Base-by-base conservation (phyloP, 2,113 vertebrate species). In the Limnothrissa miodon region DNA sequence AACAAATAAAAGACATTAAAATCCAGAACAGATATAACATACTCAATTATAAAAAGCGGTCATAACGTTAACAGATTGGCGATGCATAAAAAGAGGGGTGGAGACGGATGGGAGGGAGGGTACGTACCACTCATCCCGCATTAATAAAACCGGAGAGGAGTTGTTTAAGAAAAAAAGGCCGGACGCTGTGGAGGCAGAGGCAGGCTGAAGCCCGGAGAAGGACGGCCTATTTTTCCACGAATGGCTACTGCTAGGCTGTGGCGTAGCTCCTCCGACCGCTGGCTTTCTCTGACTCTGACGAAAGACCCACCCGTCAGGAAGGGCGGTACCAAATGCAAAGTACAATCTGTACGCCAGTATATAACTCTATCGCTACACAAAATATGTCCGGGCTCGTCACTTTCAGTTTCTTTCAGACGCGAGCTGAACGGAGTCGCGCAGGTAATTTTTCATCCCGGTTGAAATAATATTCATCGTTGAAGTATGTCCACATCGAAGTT, bases 61-160 rank as follows among this genome's bases (percentile, higher is more conserved):
- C 85, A 83, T 90, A 88, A 85, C 86, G 91, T 88, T 82, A 91
- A 91, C 90, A 90, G 92, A 88, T 91, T 78, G 85, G 46, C 81
- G 81, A 70, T 85, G 84, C 88, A 91, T 91, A 93, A 93, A 62
- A 89, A 86, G 83, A 91, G 96, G 95, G 94, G 95, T 93, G 95
- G 91, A 93, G 93, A 91, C 91, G 92, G 91, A 91, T 90, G 92
- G 94, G 93, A 94, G 94, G 94, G 96, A 96, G 93, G 95, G 95
- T 97, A 98, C 97, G 94, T 97, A 98, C 97, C 97, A 96, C 97
- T 99, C 97, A 99, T 98, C 96, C 96, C 96, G 97, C 96, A 97
- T 98, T 95, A 96, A 97, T 97, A 95, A 95, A 95, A 94, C 91
- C 93, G 92, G 94, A 94, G 93, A 94, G 95, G 94, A 95, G 94